phyloP scores from a whole-genome alignment of 2,888 invertebrate genomes.

The Drosophila stalkeri region DNA sequence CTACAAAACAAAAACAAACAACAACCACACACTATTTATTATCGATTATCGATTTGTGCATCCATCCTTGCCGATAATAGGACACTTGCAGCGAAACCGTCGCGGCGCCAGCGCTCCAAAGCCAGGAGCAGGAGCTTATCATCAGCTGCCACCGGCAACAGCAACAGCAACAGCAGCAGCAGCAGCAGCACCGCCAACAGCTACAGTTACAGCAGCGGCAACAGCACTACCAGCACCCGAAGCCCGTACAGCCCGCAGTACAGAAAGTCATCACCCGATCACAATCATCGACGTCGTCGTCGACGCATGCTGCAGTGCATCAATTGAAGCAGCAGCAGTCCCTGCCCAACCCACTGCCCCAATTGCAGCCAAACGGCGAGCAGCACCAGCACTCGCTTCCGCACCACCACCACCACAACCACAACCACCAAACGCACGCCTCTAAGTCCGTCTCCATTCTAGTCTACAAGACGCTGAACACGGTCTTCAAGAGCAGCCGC shows the following conservation, averaged over 20 bases:
- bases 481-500: conserved; percentile 85
- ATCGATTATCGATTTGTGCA: conserved; percentile 31
- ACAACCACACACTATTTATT: conserved; percentile 37
- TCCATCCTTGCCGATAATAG: conserved; percentile 55
- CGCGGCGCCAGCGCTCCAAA: conserved; percentile 67
- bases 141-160: conserved; percentile 69
- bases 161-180: conserved; percentile 54
- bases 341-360: conserved; percentile 77
- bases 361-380: conserved; percentile 42
- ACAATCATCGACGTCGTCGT: conserved; percentile 81
- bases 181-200: conserved; percentile 55
- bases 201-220: conserved; percentile 46
- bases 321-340: conserved; percentile 82
- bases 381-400: conserved; percentile 43
- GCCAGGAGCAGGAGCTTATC: conserved; percentile 81
- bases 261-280: conserved; percentile 82
- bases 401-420: conserved; percentile 52
- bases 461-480: conserved; percentile 85
- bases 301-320: conserved; percentile 76
- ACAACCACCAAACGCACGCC: conserved; percentile 65
- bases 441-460: conserved; percentile 85
- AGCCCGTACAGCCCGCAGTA: conserved; percentile 36
- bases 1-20: conserved; percentile 27
- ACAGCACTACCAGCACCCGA: conserved; percentile 35
- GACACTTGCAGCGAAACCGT: conserved; percentile 79